Evolutionary conservation across 30 jellyfish, hydroid and myxozoan species (phyloP).

Genomic region (Turritopsis rubra): DNA sequence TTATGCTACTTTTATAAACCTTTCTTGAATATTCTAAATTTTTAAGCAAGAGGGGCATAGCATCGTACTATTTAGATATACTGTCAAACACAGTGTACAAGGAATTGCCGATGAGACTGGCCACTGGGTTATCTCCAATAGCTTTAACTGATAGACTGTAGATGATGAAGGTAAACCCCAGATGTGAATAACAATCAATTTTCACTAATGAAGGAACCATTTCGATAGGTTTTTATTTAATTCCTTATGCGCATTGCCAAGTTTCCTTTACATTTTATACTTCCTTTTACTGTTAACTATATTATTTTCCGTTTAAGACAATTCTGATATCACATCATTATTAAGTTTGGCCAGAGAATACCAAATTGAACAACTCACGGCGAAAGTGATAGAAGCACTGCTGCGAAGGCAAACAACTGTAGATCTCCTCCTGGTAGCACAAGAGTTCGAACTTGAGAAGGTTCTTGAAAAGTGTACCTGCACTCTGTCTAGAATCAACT

Average conservation of each 20-base stretch:
- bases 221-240: no score
- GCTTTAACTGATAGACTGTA: no score
- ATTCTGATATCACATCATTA: neutral
- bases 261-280: neutral
- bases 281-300: neutral
- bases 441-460: constrained; percentile 1
- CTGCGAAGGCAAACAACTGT: constrained; percentile 14
- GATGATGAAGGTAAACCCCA: no score
- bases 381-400: neutral
- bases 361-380: neutral
- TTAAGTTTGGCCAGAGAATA: neutral
- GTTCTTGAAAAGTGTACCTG: constrained; percentile 3
- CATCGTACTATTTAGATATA: no score
- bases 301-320: neutral
- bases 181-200: no score
- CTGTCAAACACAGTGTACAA: no score
- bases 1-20: neutral
- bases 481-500: neutral
- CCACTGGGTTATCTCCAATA: no score
- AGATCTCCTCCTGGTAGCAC: neutral
- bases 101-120: no score
- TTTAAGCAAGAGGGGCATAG: no score
- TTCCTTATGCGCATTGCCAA: no score
- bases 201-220: no score
- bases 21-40: neutral